Base-by-base conservation (phyloP, 2,888 invertebrate genomes). In the Hermodice carunculata region DNA sequence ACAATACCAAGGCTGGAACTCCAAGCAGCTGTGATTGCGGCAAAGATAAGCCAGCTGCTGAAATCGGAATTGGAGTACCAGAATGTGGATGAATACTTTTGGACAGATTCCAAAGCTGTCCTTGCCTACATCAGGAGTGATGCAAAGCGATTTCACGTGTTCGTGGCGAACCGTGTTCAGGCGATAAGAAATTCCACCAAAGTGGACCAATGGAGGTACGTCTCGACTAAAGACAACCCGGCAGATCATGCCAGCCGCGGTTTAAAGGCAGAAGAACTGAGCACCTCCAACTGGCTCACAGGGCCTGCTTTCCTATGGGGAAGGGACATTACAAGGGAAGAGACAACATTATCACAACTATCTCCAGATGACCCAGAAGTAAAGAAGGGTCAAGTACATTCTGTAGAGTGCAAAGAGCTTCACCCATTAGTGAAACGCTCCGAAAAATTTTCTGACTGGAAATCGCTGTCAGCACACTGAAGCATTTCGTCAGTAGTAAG, bases 231-330 rank as follows among this genome's bases (percentile, higher is more conserved):
- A 1, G 51, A 68, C 6, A 82, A 82, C 63, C 79, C 81, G 22
- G 81, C 81, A 1, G 80, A 81, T 42, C 62, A 75, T 26, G 75
- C 6, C 1, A 75, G 80, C 0, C 28, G 72, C 34, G 77, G 77
- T 29, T 29, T 63, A n/a, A 53, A 59, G 1, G 28, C 62, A 6
- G 37, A 31, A 0, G 63, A 70, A 43, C 46, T 77, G 24, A 58
- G 19, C n/a, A 24, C 32, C 26, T 46, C 51, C 14, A 57, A 28
- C 29, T 61, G 68, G 66, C 42, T 61, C 29, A 43, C n/a, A n/a
- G 67, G 59, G 1, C 67, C 67, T 24, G 17, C 22, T 11, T 64
- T 67, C 28, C 42, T 66, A 14, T 66, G 66, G 66, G 42, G 58
- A 14, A 1, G 3, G 8, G 26, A 49, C 14, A 14, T 61, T 6